Percentiles rank a stretch among this genome's conserved stretches.
These are phyloP conservation scores for Megaptera novaeangliae DNA, from an alignment of 2,113 vertebrate species.

Conservation along the genomic window DNA sequence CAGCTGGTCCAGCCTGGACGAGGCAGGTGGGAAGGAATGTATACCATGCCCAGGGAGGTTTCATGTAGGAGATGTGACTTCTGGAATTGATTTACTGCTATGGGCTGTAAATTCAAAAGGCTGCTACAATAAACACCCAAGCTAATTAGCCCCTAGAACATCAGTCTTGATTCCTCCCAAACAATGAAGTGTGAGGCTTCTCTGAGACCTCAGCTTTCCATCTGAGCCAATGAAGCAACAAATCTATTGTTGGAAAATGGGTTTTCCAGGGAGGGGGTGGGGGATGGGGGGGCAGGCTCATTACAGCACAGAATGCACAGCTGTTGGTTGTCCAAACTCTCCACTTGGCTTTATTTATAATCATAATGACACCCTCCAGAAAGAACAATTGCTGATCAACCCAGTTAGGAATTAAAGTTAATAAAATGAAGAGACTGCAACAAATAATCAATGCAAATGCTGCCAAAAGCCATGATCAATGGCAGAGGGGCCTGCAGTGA, in stretches of 20 bases:
- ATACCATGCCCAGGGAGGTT: background rate
- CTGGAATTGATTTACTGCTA: background rate
- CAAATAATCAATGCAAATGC: background rate
- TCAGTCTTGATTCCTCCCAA: background rate
- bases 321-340: background rate
- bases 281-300: background rate
- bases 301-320: background rate
- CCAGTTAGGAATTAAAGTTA: conserved; percentile 49
- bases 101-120: background rate
- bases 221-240: background rate
- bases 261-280: background rate
- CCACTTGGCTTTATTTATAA: conserved; percentile 31
- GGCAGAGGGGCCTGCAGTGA: background rate
- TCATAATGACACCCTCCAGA: conserved; percentile 35
- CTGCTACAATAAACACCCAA: background rate
- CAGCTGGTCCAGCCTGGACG: background rate
- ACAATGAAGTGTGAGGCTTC: background rate
- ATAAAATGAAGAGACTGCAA: background rate
- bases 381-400: conserved; percentile 17
- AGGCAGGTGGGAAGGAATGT: background rate
- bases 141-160: background rate
- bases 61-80: background rate
- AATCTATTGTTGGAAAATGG: background rate
- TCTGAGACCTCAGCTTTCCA: background rate
- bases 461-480: accelerated